Evolutionary conservation across 2,113 vertebrate species (phyloP), one percentile per base, ranked within the genome.

Genomic region (Gymnorhina tibicen): DNA sequence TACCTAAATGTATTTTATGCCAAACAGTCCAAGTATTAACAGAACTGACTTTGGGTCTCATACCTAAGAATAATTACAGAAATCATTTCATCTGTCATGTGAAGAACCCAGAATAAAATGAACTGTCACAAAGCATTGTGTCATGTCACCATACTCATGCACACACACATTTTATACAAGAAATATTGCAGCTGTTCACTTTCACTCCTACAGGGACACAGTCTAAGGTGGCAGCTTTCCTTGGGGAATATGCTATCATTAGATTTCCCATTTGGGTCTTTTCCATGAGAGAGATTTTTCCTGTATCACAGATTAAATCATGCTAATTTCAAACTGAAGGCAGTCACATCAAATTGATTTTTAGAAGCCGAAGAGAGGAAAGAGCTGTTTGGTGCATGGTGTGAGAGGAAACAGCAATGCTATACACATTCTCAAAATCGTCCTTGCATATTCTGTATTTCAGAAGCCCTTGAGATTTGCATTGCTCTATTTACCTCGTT

Each of bases 51-150:
- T 53, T 60, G 42, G 33, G 60, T 96, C 75, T 87, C 85, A 50
- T 75, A 84, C n/a, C 77, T 84, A 91, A 91, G 87, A 96, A 95
- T 93, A 95, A 96, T 96, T 95, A 96, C 70, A 93, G 84, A 95
- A 96, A 95, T 96, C 41, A 95, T 95, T 92, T 94, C 59, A 56
- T 84, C 80, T 92, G 93, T 92, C 96, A 95, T 93, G 42, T 95
- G 95, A 95, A 93, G 86, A 28, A 80, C 64, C 76, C 86, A 63
- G 82, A 95, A 94, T 76, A 95, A 97, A 93, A 94, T 8, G 27
- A 94, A 35, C 87, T 95, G 95, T 70, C 96, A 95, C 55, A 91
- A 96, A 78, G 39, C 20, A 83, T 96, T 68, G 73, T 80, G 58
- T 91, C 74, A 60, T 32, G 62, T 72, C 84, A 59, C 85, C 59